Base-by-base conservation (phyloP, 2,113 vertebrate species). In the Montifringilla adamsi region DNA sequence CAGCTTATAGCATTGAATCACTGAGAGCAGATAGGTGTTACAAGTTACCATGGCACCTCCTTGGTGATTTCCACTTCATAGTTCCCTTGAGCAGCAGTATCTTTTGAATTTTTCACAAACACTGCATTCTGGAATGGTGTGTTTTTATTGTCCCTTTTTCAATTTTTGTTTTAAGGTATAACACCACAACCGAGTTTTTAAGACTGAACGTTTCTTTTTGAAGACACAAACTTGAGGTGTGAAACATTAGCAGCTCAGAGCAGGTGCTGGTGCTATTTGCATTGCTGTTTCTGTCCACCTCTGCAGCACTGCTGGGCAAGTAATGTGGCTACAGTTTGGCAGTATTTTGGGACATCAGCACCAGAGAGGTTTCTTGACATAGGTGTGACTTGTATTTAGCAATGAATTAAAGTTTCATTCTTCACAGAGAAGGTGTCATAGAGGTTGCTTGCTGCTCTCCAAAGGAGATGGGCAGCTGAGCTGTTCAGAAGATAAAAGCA, bases 1-100 rank as follows among this genome's bases (percentile, higher is more conserved):
- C 43, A 17, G 77, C 52, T 31, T 0, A 0, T 53, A 15, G 52
- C 60, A 49, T 39, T 74, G 62, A 56, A 84, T 84, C 49, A 19
- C 66, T 15, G 75, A 68, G 83, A 86, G 60, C 47, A 88, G 68
- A 67, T 41, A 59, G 43, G 44, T 9, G 1, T 66, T 88, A 44
- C 66, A 85, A 90, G 85, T 96, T 84, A 75, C 93, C 72, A 72
- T 86, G 91, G 74, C 27, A 88, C 64, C 72, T 90, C 60, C 41
- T 80, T 0, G 4, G 41, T 2, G 8, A 84, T 97, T 92, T 95
- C 74, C 27, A 58, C 70, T 78, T 87, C 26, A 52, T 73, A 66
- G 41, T 52, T 95, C 81, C 59, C 69, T 49, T 39, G 44, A 94
- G 66, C 53, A 86, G 33, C 23, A 13, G 24, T 15, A 10, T 64